Percentiles rank a stretch among this genome's conserved stretches.
Conservation (phyloP, 2,113 vertebrate genomes). For the Glareola pratincola region DNA sequence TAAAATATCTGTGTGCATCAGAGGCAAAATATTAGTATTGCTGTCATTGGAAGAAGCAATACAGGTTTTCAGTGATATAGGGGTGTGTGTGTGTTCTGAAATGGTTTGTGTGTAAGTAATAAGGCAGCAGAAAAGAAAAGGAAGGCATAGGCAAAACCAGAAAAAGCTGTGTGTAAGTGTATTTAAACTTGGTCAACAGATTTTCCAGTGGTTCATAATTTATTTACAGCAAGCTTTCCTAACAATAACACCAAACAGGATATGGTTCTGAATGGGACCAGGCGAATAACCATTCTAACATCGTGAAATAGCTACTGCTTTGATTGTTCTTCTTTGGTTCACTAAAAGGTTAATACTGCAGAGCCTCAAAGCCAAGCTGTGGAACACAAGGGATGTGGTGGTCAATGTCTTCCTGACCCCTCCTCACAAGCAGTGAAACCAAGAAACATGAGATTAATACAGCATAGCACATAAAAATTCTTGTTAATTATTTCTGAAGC, state of each 20-base stretch:
- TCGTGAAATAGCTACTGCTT: neutral
- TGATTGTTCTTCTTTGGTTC: neutral
- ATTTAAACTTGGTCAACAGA: neutral
- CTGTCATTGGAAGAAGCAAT: neutral
- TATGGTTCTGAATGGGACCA: neutral
- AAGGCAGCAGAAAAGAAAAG: neutral
- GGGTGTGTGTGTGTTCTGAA: neutral
- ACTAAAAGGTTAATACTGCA: neutral
- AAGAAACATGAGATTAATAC: neutral
- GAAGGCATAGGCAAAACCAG: neutral
- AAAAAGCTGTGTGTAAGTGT: neutral
- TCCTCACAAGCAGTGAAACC: neutral
- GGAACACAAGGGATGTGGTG: neutral
- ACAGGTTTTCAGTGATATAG: neutral
- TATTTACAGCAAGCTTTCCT: neutral
- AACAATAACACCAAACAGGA: neutral
- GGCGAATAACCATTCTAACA: neutral
- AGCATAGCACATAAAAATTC: neutral
- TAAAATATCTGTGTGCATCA: neutral
- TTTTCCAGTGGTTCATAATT: neutral
- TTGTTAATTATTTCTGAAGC: neutral
- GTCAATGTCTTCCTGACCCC: neutral
- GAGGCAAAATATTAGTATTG: neutral
- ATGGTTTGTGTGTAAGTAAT: neutral
- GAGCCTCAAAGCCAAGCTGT: neutral